Evolutionary conservation across 2,113 vertebrate genomes (phyloP).

Genomic region (Ceyx melanurus): DNA sequence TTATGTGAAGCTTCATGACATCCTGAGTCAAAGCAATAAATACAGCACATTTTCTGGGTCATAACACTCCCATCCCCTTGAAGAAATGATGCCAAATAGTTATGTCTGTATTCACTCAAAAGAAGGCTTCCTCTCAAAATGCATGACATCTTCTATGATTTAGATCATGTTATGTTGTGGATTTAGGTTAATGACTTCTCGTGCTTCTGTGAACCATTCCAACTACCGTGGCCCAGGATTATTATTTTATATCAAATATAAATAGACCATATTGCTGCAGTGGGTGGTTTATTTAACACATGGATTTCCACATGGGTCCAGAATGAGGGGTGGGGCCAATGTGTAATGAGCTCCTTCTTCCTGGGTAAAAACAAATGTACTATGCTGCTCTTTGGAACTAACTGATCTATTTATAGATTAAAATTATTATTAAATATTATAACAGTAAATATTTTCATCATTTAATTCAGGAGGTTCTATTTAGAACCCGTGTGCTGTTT

Average conservation of each 20-base stretch:
- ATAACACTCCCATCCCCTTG: slow-evolving; percentile 66
- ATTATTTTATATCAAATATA: slow-evolving; percentile 47
- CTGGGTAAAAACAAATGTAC: background rate
- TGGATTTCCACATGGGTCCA: slow-evolving; percentile 27
- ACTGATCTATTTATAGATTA: background rate
- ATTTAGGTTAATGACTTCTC: slow-evolving; percentile 71
- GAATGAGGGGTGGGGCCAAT: background rate
- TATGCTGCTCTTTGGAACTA: background rate
- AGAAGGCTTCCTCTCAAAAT: slow-evolving; percentile 64
- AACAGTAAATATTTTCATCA: background rate
- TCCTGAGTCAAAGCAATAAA: slow-evolving; percentile 65
- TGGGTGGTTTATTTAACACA: slow-evolving; percentile 1
- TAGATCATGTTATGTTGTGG: slow-evolving; percentile 63
- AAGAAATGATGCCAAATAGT: slow-evolving; percentile 67
- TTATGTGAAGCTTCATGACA: slow-evolving; percentile 54
- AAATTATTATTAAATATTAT: background rate
- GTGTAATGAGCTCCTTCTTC: background rate
- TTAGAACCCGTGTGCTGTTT: background rate
- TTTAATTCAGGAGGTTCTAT: background rate
- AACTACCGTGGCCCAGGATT: background rate
- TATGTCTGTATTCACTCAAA: slow-evolving; percentile 65
- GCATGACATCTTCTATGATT: slow-evolving; percentile 67
- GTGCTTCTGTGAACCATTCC: slow-evolving; percentile 64
- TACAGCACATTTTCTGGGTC: slow-evolving; percentile 66
- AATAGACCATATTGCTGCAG: slow-evolving; percentile 4